Conservation (phyloP, 2,888 invertebrate genomes). For the Phymatocera aterrima region DNA sequence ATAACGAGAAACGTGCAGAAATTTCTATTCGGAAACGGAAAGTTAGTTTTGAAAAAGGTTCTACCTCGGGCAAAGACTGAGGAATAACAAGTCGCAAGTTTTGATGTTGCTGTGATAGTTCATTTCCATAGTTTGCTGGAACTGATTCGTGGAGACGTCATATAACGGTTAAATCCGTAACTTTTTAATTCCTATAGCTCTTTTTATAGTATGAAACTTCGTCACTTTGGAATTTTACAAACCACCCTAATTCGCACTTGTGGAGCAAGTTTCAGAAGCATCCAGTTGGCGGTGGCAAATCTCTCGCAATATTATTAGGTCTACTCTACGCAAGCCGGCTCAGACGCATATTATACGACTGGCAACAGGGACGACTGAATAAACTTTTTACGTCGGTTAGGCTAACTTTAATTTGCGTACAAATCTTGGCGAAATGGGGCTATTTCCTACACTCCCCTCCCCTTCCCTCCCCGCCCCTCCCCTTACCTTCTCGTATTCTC, state of each 20-base stretch:
- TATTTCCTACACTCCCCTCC: constrained; percentile 55
- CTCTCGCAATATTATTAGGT: constrained; percentile 5
- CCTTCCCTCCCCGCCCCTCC: constrained; percentile 20
- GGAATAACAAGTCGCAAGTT: not conserved
- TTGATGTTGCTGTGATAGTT: not conserved
- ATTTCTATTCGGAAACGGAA: not conserved
- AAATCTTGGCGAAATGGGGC: constrained; percentile 63
- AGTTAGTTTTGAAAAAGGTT: constrained; percentile 7
- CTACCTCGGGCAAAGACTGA: not conserved
- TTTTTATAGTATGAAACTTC: not conserved
- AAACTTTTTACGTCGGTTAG: constrained; percentile 52
- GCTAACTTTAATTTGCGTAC: constrained; percentile 62
- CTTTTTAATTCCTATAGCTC: not conserved
- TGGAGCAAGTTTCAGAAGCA: not conserved
- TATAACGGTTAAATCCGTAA: not conserved
- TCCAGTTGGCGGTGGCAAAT: not conserved
- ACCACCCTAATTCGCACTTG: constrained; percentile 15
- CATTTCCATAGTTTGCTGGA: not conserved
- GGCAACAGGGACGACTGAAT: constrained; percentile 49
- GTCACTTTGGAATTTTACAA: constrained; percentile 10
- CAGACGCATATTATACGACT: constrained; percentile 2
- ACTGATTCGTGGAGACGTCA: not conserved
- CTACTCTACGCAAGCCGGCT: not conserved
- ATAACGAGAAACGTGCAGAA: constrained; percentile 14
- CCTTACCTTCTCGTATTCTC: not conserved